Evolutionary conservation across 2,888 invertebrate genomes (phyloP), one percentile per base, ranked within the genome.

Genomic region (Hecatera dysodea): DNA sequence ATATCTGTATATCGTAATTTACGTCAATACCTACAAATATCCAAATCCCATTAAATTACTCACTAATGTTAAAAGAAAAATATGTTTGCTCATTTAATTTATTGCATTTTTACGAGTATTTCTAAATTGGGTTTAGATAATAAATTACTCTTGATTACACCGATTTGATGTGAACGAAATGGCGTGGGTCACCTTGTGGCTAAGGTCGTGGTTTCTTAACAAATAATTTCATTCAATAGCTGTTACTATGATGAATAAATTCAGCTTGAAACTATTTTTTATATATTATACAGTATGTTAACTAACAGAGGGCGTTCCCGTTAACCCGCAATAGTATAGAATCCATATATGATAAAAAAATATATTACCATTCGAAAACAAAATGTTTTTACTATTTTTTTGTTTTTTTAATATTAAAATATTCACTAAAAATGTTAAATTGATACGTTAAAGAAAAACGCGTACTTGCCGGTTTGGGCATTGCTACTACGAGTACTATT

Each of bases 121-220:
- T 69, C 33, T 15, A 29, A 60, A 50, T 71, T 48, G 15, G 5
- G 24, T 12, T 9, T 2, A 9, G 2, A 24, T 39, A 24, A 72
- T 69, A 69, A 69, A 60, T 69, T 24, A 48, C 11, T 19, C 22
- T 46, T 57, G 55, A 70, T 70, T 39, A 72, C 24, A 59, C 3
- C 39, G 29, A 29, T 39, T 12, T 48, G 19, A 72, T 48, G 15
- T n/a, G 6, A 72, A 59, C 2, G 12, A 1, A 29, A 69, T 57
- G 19, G 27, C 22, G 22, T 1, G 39, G 19, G 57, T 72, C 69
- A 72, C 46, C 27, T 46, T 46, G 7, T 15, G 42, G 8, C 17
- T 17, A 6, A 24, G 69, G 42, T n/a, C 70, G 3, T n/a, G 24
- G 17, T 27, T 12, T 15, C 15, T 22, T 19, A 19, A 22, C 36